Percentiles rank a stretch among this genome's conserved stretches.
Conservation (phyloP, 1,140 invertebrate genomes). For the Theocolax elegans region DNA sequence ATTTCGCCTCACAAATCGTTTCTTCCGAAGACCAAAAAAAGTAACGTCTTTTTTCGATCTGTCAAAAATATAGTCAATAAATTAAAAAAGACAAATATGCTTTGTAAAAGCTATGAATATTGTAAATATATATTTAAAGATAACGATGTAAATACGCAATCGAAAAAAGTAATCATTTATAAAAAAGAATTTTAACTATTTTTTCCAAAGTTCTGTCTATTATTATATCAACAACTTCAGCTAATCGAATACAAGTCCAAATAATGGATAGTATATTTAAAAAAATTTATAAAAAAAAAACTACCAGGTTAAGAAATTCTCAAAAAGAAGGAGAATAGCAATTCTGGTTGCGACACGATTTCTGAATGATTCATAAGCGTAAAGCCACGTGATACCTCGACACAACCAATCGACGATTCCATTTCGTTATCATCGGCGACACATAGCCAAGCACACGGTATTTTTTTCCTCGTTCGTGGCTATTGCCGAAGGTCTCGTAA, state of each 20-base stretch:
- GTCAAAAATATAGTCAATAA: constrained; percentile 12
- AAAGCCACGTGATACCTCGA: constrained; percentile 23
- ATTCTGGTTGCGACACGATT: constrained; percentile 34
- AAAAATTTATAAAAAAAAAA: too few relatives aligned
- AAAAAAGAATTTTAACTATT: too few relatives aligned
- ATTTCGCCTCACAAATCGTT: constrained; percentile 74
- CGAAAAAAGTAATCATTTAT: too few relatives aligned
- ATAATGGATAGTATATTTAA: too few relatives aligned
- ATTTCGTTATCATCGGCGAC: constrained; percentile 32
- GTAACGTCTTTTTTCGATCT: constrained; percentile 22
- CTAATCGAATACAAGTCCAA: too few relatives aligned
- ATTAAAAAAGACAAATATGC: background rate
- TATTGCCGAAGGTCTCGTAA: constrained; percentile 28
- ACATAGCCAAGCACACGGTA: background rate
- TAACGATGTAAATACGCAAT: constrained; percentile 28
- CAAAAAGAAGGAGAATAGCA: too few relatives aligned
- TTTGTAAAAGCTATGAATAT: constrained; percentile 18
- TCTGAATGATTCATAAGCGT: constrained; percentile 36
- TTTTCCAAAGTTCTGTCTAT: too few relatives aligned
- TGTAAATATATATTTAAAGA: constrained; percentile 21
- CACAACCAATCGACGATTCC: constrained; percentile 29
- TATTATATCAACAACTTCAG: too few relatives aligned
- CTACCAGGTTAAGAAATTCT: too few relatives aligned
- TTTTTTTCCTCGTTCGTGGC: constrained; percentile 29
- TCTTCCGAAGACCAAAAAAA: constrained; percentile 57